Evolutionary conservation across 2,113 vertebrate genomes (phyloP).

Genomic region (Notothenia rossii): DNA sequence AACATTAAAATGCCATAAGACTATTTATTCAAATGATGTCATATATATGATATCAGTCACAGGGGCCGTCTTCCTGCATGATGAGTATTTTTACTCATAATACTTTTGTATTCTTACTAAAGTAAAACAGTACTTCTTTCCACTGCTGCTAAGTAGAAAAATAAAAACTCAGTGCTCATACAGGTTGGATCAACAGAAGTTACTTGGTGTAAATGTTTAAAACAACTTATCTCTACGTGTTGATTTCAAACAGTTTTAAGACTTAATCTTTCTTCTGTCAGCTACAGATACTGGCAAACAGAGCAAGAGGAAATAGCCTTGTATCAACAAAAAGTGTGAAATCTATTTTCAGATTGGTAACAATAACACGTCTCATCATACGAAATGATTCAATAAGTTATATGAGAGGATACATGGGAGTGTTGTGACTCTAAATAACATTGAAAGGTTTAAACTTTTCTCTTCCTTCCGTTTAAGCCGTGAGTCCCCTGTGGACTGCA

Average conservation of each 20-base stretch:
- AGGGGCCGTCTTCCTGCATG: not conserved
- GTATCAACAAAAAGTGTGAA: conserved; percentile 8
- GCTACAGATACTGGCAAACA: conserved; percentile 1
- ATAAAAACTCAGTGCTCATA: not conserved
- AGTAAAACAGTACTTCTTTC: not conserved
- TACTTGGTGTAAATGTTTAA: not conserved
- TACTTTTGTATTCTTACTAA: not conserved
- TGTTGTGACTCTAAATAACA: not conserved
- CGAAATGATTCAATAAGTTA: too few species aligned
- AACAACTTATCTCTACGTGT: not conserved
- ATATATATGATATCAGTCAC: too few species aligned
- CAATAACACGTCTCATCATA: not conserved
- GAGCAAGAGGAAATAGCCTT: conserved; percentile 24
- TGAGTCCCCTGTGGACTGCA: conserved; percentile 86
- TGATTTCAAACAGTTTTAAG: not conserved
- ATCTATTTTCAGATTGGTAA: conserved; percentile 3
- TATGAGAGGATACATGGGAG: not conserved
- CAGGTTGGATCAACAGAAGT: not conserved
- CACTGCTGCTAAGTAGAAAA: not conserved
- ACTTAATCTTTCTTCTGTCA: not conserved
- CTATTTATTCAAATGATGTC: too few species aligned
- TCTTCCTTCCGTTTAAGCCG: conserved; percentile 62
- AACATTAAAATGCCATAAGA: too few species aligned
- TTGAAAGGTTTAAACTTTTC: not conserved
- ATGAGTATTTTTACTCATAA: not conserved